Base-by-base conservation (phyloP, 1,140 invertebrate species). In the Drosophila lini region DNA sequence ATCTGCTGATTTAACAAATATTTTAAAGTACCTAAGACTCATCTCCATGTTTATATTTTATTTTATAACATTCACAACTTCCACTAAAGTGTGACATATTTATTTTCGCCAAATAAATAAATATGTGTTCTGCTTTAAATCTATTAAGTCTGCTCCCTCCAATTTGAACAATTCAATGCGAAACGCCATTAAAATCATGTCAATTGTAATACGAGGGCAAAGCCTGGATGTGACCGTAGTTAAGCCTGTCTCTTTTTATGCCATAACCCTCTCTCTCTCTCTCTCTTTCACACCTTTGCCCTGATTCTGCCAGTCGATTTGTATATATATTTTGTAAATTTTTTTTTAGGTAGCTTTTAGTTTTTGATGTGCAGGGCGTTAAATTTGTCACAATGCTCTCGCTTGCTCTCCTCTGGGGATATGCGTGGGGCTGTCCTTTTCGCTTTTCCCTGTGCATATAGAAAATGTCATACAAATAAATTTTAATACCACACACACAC, bases 101-200 rank as follows among this genome's bases (percentile, higher is more conserved):
- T 63, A 8, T 36, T 64, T 45, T n/a, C 34, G 2, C 16, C 25
- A 61, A 63, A 61, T 42, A 63, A 61, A 61, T 61, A 63, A 61
- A 61, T 61, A 41, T 42, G 38, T 60, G 61, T 31, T 34, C 28
- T 25, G 59, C 36, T 50, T 68, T 64, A 68, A 68, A 63, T 68
- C 65, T 60, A 67, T 69, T 53, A 53, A 69, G 19, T 44, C 61
- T 25, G 31, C 31, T 32, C 62, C 25, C 32, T 15, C 45, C 32
- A 69, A 36, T 53, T 61, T 67, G 62, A 69, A 69, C 65, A 65
- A 67, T 69, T 70, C 52, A 47, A 70, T 58, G 44, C 31, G 38
- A 75, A 83, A 83, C 53, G 38, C 61, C 65, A 80, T 83, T 80
- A 80, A 83, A 83, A 83, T 76, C 65, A 71, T 83, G 81, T 83